Conservation (phyloP, 2,888 invertebrate species). For the Atethmia centrago region DNA sequence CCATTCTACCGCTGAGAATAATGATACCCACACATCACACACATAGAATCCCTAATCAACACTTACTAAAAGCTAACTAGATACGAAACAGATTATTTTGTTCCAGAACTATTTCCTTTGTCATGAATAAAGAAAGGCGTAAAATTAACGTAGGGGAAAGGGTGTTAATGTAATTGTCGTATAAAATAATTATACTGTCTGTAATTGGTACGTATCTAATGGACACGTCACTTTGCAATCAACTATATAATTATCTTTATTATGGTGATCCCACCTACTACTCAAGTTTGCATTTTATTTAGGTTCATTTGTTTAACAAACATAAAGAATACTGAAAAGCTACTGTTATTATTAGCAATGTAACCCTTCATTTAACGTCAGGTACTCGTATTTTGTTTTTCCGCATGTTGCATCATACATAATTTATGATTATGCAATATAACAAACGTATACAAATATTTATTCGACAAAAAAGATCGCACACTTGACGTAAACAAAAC, state of each 20-base stretch:
- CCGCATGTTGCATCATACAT: not conserved
- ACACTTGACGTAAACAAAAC: slow-evolving; percentile 15
- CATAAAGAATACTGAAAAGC: not conserved
- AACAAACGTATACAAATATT: slow-evolving; percentile 9
- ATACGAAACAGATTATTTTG: not conserved
- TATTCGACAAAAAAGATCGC: not conserved
- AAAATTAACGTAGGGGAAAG: not conserved
- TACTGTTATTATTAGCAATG: not conserved
- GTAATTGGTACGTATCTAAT: not conserved
- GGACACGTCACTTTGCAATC: not conserved
- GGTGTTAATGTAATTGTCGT: not conserved
- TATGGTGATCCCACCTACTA: not conserved
- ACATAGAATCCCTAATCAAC: slow-evolving; percentile 39
- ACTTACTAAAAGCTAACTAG: slow-evolving; percentile 11
- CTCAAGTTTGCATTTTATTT: not conserved
- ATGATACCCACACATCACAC: slow-evolving; percentile 9
- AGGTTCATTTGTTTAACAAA: not conserved
- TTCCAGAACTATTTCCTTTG: too few relatives aligned
- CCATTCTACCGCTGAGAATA: slow-evolving; percentile 52
- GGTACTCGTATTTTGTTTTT: slow-evolving; percentile 10
- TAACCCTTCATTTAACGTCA: slow-evolving; percentile 8
- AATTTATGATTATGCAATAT: slow-evolving; percentile 4
- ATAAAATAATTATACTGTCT: not conserved
- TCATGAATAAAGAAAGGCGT: slow-evolving; percentile 8
- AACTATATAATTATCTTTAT: too few relatives aligned